phyloP scores from a whole-genome alignment of 2,113 vertebrate species.

The Notechis scutatus region DNA sequence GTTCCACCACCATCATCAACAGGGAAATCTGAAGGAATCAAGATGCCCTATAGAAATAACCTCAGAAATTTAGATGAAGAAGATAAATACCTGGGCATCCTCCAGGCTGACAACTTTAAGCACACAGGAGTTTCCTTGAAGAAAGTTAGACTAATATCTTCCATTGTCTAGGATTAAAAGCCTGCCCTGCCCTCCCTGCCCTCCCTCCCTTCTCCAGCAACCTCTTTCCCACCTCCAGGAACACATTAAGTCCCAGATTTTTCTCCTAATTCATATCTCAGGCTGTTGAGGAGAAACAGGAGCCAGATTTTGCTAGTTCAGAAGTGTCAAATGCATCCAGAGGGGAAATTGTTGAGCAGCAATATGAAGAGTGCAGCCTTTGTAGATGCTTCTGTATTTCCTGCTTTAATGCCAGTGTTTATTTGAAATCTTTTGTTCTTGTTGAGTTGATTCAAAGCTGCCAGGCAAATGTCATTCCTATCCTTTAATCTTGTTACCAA shows the following conservation, averaged over 20 bases:
- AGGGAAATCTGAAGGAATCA: too few species aligned
- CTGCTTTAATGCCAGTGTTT: background rate
- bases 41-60: too few species aligned
- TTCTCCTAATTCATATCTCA: background rate
- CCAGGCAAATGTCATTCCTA: slow-evolving; percentile 1
- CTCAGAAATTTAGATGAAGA: too few species aligned
- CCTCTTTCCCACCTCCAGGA: background rate
- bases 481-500: background rate
- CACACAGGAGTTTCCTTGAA: background rate
- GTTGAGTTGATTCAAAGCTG: background rate
- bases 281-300: background rate
- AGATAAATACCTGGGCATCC: too few species aligned
- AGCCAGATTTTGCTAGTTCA: background rate
- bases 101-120: background rate
- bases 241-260: background rate
- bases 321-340: background rate
- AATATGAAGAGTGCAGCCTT: background rate
- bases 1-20: too few species aligned
- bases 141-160: background rate
- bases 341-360: background rate
- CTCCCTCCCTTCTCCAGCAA: too few species aligned
- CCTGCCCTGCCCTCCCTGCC: background rate
- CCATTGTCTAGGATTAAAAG: background rate
- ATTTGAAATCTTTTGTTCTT: background rate
- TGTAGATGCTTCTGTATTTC: background rate